These are phyloP conservation scores for Saccostrea cuccullata DNA, from an alignment of 1,140 invertebrate species.

Conservation along the genomic window DNA sequence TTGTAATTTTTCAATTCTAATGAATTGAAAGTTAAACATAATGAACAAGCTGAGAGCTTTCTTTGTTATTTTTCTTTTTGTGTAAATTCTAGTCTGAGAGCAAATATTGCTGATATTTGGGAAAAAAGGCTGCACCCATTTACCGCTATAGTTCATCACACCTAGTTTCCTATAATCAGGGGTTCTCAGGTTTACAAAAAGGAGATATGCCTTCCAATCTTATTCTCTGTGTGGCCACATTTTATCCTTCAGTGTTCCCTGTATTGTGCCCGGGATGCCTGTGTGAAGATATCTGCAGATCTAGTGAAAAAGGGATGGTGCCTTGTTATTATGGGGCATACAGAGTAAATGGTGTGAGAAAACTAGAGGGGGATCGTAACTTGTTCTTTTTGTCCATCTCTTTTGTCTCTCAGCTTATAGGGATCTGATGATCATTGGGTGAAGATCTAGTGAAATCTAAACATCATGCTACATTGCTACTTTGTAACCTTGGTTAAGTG, in stretches of 20 bases:
- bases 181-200: constrained; percentile 29
- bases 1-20: too few species aligned
- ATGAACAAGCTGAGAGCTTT: background rate
- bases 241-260: background rate
- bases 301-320: constrained; percentile 27
- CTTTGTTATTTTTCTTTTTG: background rate
- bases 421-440: background rate
- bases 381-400: constrained; percentile 27
- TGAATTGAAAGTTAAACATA: too few species aligned
- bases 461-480: background rate
- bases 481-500: constrained; percentile 4
- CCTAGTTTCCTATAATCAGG: constrained; percentile 30
- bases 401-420: constrained; percentile 4
- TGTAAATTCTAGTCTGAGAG: background rate
- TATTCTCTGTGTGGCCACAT: constrained; percentile 16
- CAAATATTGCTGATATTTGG: constrained; percentile 16
- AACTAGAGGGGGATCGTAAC: constrained; percentile 6
- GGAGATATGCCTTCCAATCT: constrained; percentile 27
- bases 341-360: constrained; percentile 1
- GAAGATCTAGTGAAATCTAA: background rate
- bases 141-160: constrained; percentile 35
- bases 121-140: constrained; percentile 10
- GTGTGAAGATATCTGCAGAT: constrained; percentile 13
- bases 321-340: constrained; percentile 21
- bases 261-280: background rate